Percentiles rank a stretch among this genome's conserved stretches.
Conservation (phyloP, 23 tunicate species). For the Diplosoma virens region DNA sequence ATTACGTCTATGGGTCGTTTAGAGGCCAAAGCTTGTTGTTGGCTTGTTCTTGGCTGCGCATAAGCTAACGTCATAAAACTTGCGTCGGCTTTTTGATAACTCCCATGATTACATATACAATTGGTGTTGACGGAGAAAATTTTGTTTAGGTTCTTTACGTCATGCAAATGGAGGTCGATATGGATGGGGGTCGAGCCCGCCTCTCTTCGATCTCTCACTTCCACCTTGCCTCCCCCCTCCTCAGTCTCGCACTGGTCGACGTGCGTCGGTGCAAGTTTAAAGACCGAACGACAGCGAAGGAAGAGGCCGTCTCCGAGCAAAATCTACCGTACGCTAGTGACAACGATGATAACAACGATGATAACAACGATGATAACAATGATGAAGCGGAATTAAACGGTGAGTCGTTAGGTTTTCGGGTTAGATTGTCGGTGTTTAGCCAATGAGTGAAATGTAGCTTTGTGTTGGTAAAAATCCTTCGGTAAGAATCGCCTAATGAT, state of each 20-base stretch:
- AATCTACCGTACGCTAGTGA: conserved; percentile 18
- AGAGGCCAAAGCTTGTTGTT: too few species aligned
- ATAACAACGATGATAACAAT: too few species aligned
- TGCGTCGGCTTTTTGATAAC: too few species aligned
- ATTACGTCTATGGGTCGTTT: too few species aligned
- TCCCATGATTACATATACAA: too few species aligned
- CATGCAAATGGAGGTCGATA: conserved; percentile 37
- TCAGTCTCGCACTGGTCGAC: conserved; percentile 65
- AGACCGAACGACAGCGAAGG: not conserved
- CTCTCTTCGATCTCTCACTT: conserved; percentile 59
- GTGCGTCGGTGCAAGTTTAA: conserved; percentile 56
- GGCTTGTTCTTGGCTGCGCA: too few species aligned
- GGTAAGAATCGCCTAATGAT: too few species aligned
- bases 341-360: conserved; percentile 38
- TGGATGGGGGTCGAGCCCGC: conserved; percentile 46
- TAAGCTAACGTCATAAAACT: too few species aligned
- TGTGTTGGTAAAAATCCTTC: too few species aligned
- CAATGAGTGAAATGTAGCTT: too few species aligned
- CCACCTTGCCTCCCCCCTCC: conserved; percentile 62
- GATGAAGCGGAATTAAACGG: conserved; percentile 12
- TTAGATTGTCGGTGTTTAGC: too few species aligned
- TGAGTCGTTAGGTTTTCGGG: not conserved
- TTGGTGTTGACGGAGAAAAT: too few species aligned
- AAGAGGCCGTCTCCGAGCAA: conserved; percentile 5
- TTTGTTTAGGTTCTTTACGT: conserved; percentile 65